Evolutionary conservation across 2,797 vertebrate genomes (phyloP), one percentile per base, ranked within the genome.

Genomic region (Babyrousa celebensis): DNA sequence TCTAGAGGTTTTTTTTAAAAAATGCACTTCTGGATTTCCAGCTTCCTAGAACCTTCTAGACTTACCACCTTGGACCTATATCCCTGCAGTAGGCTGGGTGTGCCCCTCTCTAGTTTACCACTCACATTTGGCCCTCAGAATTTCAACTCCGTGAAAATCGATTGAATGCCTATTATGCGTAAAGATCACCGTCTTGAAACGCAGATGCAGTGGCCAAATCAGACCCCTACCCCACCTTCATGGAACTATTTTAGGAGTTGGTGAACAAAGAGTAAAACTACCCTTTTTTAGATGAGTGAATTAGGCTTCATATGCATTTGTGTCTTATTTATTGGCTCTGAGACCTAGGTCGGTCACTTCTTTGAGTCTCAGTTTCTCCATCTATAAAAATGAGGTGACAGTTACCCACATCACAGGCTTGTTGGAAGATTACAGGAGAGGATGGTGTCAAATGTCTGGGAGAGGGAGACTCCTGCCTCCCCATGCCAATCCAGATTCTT

Each of bases 341-440:
- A 62, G 65, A 82, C 56, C 36, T 52, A 60, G 62, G 14, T 9
- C 5, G 25, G 52, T 74, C n/a, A 52, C 65, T 92, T 95, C 90
- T 89, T 58, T 72, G 83, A 85, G 27, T 78, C 68, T 94, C 62
- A 68, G 71, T 94, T 95, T 85, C 71, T 89, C 36, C 8, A 29
- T 36, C 36, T 88, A 16, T 29, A 75, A 58, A 62, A 83, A 79
- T 65, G 23, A 79, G 43, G 56, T 74, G 68, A 54, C 63, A 86
- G 0, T n/a, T 93, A 72, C 56, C 40, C 40, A 60, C 65, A 25
- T 80, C 79, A 36, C 56, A 58, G 63, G 52, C 54, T 74, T 91
- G 54, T 82, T 85, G 63, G 12, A 72, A 71, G n/a, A 52, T 78
- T 62, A 21, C 4, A 21, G n/a, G 84, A 75, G 72, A 82, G 32